These are phyloP conservation scores for Cryptomyrus ogoouensis DNA, from an alignment of 2,113 vertebrate genomes.

Conservation along the genomic window DNA sequence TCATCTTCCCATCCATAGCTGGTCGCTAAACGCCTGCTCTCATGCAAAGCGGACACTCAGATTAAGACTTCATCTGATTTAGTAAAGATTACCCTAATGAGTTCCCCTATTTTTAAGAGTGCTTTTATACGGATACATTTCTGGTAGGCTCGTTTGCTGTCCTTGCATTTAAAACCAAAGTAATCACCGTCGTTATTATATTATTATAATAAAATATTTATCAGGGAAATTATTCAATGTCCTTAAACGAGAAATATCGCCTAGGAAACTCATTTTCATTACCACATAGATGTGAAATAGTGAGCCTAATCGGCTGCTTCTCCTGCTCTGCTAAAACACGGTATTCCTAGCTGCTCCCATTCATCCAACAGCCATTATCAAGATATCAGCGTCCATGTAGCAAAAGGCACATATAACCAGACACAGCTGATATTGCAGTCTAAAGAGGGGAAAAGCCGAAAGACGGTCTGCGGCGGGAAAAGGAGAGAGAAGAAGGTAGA, in stretches of 20 bases:
- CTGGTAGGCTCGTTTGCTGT: background rate
- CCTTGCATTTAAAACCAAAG: background rate
- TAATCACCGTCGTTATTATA: background rate
- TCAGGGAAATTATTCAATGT: background rate
- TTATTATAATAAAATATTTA: constrained; percentile 7
- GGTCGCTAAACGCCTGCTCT: background rate
- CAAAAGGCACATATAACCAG: constrained; percentile 13
- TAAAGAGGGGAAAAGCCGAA: background rate
- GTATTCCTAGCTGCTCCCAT: constrained; percentile 15
- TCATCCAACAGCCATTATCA: constrained; percentile 14
- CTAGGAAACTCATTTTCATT: background rate
- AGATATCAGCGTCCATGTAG: background rate
- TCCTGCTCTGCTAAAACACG: background rate
- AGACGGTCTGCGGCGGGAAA: constrained; percentile 29
- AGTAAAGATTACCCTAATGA: background rate
- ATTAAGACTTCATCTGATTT: background rate
- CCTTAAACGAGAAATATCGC: background rate
- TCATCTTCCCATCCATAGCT: constrained; percentile 2
- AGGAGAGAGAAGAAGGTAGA: background rate
- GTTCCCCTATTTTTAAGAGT: background rate
- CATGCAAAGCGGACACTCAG: background rate
- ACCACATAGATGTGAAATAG: background rate
- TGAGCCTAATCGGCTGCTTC: background rate
- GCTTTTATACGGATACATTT: background rate
- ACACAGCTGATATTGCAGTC: constrained; percentile 20